Evolutionary conservation across 2,888 invertebrate genomes (phyloP).

Genomic region (Acanthoscelides obtectus): DNA sequence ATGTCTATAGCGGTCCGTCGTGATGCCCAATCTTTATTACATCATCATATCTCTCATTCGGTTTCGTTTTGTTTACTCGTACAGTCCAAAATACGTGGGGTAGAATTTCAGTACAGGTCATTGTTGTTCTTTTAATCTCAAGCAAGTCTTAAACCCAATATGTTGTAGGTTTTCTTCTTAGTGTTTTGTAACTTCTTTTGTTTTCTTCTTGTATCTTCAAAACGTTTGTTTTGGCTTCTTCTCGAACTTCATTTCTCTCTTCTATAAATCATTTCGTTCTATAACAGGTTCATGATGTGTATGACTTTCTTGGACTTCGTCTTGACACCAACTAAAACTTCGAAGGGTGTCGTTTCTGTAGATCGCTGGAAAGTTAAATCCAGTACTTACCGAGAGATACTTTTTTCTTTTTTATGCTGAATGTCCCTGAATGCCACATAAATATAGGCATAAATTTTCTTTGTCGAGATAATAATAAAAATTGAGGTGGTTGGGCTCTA

Average conservation of each 20-base stretch:
- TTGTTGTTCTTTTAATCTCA: conserved; percentile 37
- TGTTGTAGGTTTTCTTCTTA: conserved; percentile 19
- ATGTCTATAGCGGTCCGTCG: conserved; percentile 30
- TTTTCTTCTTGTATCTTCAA: conserved; percentile 26
- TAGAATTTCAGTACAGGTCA: conserved; percentile 35
- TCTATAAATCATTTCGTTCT: conserved; percentile 5
- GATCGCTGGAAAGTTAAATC: conserved; percentile 32
- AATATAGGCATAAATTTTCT: too few relatives aligned
- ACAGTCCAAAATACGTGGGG: conserved; percentile 36
- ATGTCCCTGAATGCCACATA: conserved; percentile 27
- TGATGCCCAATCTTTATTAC: conserved; percentile 26
- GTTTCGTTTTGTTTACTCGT: conserved; percentile 15
- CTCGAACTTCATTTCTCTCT: conserved; percentile 12
- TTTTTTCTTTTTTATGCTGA: conserved; percentile 20
- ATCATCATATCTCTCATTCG: conserved; percentile 35
- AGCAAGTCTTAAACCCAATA: conserved; percentile 29
- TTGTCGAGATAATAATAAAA: too few relatives aligned
- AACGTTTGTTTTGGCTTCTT: conserved; percentile 14
- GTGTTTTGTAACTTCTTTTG: conserved; percentile 20
- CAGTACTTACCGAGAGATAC: conserved; percentile 28
- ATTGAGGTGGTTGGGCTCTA: too few relatives aligned
- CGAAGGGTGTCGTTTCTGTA: conserved; percentile 24
- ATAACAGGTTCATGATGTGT: conserved; percentile 11
- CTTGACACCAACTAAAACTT: conserved; percentile 26
- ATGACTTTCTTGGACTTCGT: conserved; percentile 16